Evolutionary conservation across 2,888 invertebrate genomes (phyloP).

Genomic region (Morpho achilles): DNA sequence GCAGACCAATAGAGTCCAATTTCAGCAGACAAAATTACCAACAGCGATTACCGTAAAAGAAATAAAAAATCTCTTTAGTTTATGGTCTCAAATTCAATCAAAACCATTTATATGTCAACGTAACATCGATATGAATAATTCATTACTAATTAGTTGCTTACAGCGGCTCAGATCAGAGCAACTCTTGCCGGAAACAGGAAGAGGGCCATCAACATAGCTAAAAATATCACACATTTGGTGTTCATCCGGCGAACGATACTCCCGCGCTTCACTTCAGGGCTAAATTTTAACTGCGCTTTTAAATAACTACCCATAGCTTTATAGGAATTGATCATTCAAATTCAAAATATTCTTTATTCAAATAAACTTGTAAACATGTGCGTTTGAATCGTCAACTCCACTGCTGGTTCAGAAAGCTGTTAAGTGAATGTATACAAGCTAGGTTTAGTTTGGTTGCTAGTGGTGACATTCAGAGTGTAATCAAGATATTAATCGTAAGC

Average conservation of each 20-base stretch:
- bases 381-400: too few species aligned
- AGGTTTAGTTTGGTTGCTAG: too few species aligned
- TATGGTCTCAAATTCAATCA: conserved; percentile 34
- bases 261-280: conserved; percentile 28
- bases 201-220: conserved; percentile 75
- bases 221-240: conserved; percentile 78
- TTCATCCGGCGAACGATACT: conserved; percentile 59
- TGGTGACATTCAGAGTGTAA: too few species aligned
- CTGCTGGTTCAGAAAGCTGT: too few species aligned
- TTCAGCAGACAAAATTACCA: too few species aligned
- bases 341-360: too few species aligned
- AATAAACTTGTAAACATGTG: too few species aligned
- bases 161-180: conserved; percentile 64
- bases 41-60: too few species aligned
- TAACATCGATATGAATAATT: conserved; percentile 59
- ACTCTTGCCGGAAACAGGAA: conserved; percentile 73
- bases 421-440: too few species aligned
- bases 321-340: background rate
- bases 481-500: too few species aligned
- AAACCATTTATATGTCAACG: conserved; percentile 49
- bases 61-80: too few species aligned
- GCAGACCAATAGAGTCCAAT: too few species aligned
- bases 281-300: conserved; percentile 17
- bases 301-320: conserved; percentile 2
- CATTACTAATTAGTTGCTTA: conserved; percentile 68